A percentile compares a stretch with the other conserved stretches of the same genome.
Evolutionary conservation across 1,140 invertebrate genomes (phyloP).

Genomic region (Leptestheria dahalacensis): DNA sequence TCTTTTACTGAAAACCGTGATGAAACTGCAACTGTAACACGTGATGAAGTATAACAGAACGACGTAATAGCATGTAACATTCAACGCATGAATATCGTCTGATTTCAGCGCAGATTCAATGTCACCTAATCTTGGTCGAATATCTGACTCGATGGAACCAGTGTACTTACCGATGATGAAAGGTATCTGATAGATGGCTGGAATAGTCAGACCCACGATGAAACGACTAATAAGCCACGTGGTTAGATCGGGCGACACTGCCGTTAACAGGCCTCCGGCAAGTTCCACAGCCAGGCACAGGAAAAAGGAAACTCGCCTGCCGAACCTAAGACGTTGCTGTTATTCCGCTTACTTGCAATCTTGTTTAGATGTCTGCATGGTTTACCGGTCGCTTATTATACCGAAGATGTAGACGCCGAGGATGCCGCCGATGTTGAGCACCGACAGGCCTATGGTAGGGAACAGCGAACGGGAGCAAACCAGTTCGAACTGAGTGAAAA

Average conservation of each 20-base stretch:
- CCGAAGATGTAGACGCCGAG: conserved; percentile 75
- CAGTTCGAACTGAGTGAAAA: conserved; percentile 64
- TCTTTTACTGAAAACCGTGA: neutral
- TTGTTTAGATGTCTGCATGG: too few relatives aligned
- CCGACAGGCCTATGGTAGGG: conserved; percentile 63
- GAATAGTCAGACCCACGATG: conserved; percentile 71
- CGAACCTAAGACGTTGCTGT: too few relatives aligned
- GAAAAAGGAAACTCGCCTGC: conserved; percentile 64
- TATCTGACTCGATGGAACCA: too few relatives aligned
- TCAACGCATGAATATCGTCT: too few relatives aligned
- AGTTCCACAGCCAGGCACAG: conserved; percentile 58
- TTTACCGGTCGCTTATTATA: conserved; percentile 56
- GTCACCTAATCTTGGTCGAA: too few relatives aligned
- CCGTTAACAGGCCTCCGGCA: conserved; percentile 56
- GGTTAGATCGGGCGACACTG: conserved; percentile 57
- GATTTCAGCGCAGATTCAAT: too few relatives aligned
- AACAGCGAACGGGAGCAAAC: conserved; percentile 71
- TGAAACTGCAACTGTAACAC: neutral
- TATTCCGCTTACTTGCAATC: too few relatives aligned
- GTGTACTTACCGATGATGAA: conserved; percentile 74
- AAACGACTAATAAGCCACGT: conserved; percentile 59
- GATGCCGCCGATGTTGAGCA: conserved; percentile 65
- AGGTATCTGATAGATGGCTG: conserved; percentile 85
- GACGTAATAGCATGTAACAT: too few relatives aligned
- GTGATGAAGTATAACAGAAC: too few relatives aligned